These are phyloP conservation scores for Sebastolobus altivelis DNA, from an alignment of 2,797 vertebrate species.

Conservation along the genomic window DNA sequence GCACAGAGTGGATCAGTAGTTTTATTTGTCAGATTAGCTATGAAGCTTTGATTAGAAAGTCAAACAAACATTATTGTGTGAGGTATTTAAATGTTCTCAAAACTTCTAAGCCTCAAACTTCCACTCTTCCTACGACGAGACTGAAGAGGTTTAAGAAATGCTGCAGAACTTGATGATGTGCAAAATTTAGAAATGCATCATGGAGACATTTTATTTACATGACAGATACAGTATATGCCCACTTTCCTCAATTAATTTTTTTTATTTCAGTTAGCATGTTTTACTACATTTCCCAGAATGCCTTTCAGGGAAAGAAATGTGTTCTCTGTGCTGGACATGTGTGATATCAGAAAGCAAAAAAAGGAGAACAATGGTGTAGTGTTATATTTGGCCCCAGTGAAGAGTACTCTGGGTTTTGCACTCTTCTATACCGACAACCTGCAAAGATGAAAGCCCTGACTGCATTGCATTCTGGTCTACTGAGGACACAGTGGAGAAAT, in stretches of 20 bases:
- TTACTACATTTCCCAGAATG: constrained; percentile 1
- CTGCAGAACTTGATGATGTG: not conserved
- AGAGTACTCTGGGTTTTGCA: not conserved
- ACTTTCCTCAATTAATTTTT: not conserved
- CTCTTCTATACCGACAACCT: not conserved
- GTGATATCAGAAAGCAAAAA: not conserved
- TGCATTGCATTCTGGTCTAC: constrained; percentile 21
- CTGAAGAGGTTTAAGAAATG: constrained; percentile 1
- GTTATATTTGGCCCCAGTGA: not conserved
- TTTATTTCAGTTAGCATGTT: constrained; percentile 2
- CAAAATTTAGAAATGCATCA: not conserved
- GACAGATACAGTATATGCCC: not conserved
- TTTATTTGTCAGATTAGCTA: constrained; percentile 40
- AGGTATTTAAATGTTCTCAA: constrained; percentile 19
- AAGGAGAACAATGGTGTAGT: not conserved
- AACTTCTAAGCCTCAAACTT: constrained; percentile 5
- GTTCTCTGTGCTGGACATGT: constrained; percentile 2
- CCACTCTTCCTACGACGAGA: not conserved
- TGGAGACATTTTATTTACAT: not conserved
- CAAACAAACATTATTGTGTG: constrained; percentile 30
- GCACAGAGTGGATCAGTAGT: constrained; percentile 6
- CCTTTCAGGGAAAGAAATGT: not conserved
- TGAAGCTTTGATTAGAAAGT: constrained; percentile 28
- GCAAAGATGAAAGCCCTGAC: not conserved
- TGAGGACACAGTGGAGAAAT: not conserved